Conservation (phyloP, 2,113 vertebrate species). For the human (Homo sapiens) region DNA sequence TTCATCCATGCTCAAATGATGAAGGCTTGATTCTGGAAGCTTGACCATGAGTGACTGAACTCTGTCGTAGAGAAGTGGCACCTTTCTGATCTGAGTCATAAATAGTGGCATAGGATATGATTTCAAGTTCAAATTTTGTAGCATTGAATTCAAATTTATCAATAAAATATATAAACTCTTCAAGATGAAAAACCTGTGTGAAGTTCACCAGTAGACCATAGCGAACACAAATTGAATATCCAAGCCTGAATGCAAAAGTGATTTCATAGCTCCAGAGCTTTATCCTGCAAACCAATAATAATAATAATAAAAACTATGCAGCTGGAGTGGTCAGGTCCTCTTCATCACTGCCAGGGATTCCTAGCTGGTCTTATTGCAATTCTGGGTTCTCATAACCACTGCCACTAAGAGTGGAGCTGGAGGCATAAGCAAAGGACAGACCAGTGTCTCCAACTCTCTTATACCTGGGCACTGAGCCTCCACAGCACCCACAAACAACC, state of each 20-base stretch:
- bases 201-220: slow-evolving; percentile 35
- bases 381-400: background rate
- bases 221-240: slow-evolving; percentile 44
- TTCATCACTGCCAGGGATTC: background rate
- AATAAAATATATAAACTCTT: slow-evolving; percentile 42
- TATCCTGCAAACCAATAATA: background rate
- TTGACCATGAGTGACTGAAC: background rate
- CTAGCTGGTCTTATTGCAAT: accelerated
- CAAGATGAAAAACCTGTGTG: background rate
- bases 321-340: background rate
- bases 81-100: background rate
- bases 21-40: background rate
- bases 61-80: background rate
- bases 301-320: no score
- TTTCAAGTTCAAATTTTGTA: slow-evolving; percentile 36
- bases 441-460: background rate
- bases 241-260: background rate
- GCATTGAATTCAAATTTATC: slow-evolving; percentile 44
- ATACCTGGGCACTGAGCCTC: background rate
- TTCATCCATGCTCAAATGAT: background rate
- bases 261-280: background rate
- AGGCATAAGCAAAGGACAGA: background rate
- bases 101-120: background rate
- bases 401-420: background rate
- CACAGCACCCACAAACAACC: accelerated